Evolutionary conservation across 2,888 invertebrate species (phyloP), one percentile per base, ranked within the genome.

Genomic region (Portevinia maculata): DNA sequence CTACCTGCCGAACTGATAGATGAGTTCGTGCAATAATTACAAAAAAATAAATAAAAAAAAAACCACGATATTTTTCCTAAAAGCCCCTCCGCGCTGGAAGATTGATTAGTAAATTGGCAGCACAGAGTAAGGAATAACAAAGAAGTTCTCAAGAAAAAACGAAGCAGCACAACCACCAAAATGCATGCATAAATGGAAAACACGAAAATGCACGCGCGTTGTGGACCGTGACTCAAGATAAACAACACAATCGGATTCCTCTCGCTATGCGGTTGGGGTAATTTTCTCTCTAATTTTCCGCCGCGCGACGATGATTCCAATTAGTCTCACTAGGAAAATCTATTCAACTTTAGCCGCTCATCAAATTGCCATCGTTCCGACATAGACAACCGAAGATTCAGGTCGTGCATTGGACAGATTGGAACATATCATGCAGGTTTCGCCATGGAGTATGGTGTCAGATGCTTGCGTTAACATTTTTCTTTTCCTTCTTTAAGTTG

Each of bases 281-380:
- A 79, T 79, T 74, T 79, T 79, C 65, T 73, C 28, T 65, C 73
- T 79, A 79, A 79, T 79, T 79, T 79, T 79, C 79, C 73, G 60
- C 60, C 37, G 67, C 70, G 46, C 57, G 65, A 59, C 73, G 53
- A 32, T 79, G 60, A 65, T 65, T 79, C 79, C 73, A 79, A 79
- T 79, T 79, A 79, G 79, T 79, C 67, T 65, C 79, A 78, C 71
- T 64, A 78, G 62, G 53, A 62, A 62, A 76, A 60, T 19, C 53
- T 46, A 60, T 76, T 48, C 71, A 57, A 41, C 59, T 65, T 37
- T 13, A 30, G 34, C 39, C 52, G 55, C 71, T 79, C 64, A 71
- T 65, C 59, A 73, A 67, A 52, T 65, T 65, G 44, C 37, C 15
- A 79, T 52, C 62, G 39, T 60, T 48, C 44, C 32, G 30, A 41